phyloP scores from a whole-genome alignment of 2,888 invertebrate species.

The Muscina levida region DNA sequence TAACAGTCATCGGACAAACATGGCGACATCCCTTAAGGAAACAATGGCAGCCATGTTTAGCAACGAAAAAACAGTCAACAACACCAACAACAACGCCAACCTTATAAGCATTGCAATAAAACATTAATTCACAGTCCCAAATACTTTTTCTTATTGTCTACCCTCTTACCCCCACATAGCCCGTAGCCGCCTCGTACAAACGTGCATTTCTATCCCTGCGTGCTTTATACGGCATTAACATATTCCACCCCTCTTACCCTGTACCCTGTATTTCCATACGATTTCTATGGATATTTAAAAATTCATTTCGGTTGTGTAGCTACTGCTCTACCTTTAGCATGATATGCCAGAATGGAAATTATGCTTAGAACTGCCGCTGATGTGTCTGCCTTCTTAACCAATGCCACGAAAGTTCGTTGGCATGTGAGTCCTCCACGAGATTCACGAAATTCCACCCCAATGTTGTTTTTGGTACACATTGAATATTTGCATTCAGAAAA shows the following conservation, averaged over 20 bases:
- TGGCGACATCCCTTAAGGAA: conserved; percentile 32
- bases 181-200: not conserved
- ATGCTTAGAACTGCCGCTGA: not conserved
- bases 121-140: conserved; percentile 34
- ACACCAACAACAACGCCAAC: conserved; percentile 38
- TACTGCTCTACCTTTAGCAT: too few species aligned
- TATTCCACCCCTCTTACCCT: not conserved
- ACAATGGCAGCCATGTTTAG: conserved; percentile 67
- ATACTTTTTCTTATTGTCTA: conserved; percentile 58
- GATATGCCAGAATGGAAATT: not conserved
- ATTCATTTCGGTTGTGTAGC: conserved; percentile 26
- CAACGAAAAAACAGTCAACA: conserved; percentile 44
- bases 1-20: not conserved
- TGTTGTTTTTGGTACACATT: not conserved
- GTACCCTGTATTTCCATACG: not conserved
- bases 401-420: conserved; percentile 24
- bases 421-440: not conserved
- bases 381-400: conserved; percentile 1
- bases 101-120: conserved; percentile 14
- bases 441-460: conserved; percentile 20
- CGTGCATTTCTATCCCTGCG: too few species aligned
- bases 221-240: not conserved
- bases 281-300: conserved; percentile 34
- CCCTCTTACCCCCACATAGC: not conserved
- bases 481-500: conserved; percentile 2